Percentiles rank a stretch among this genome's conserved stretches.
These are phyloP conservation scores for Shinisaurus crocodilurus DNA, from an alignment of 2,113 vertebrate species.

Conservation along the genomic window DNA sequence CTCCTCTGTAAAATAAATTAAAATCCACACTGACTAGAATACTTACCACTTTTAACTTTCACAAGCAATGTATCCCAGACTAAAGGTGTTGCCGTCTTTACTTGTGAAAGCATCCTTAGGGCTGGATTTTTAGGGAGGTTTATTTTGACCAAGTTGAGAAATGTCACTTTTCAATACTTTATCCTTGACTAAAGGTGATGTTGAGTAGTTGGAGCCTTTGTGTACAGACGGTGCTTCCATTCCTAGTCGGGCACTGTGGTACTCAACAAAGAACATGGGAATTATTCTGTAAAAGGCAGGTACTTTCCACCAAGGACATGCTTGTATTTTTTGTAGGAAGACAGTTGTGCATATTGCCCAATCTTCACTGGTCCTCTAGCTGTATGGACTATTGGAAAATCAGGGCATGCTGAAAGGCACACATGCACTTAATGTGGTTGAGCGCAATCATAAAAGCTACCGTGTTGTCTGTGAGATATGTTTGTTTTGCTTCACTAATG, in stretches of 20 bases:
- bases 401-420: neutral
- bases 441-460: neutral
- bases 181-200: neutral
- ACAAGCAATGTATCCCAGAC: neutral
- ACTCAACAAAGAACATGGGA: neutral
- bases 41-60: neutral
- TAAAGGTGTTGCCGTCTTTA: neutral
- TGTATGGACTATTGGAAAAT: neutral
- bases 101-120: neutral
- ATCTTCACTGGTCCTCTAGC: neutral
- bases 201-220: neutral
- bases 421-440: neutral
- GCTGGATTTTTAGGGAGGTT: neutral
- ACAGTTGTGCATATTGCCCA: neutral
- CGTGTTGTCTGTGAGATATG: neutral
- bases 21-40: neutral
- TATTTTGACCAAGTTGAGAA: neutral
- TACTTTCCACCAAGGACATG: neutral
- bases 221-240: neutral
- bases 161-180: neutral
- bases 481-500: constrained; percentile 1
- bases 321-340: neutral
- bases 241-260: neutral
- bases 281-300: neutral
- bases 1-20: neutral